Evolutionary conservation across 2,797 vertebrate species (phyloP), one percentile per base, ranked within the genome.

Genomic region (Channa striata): DNA sequence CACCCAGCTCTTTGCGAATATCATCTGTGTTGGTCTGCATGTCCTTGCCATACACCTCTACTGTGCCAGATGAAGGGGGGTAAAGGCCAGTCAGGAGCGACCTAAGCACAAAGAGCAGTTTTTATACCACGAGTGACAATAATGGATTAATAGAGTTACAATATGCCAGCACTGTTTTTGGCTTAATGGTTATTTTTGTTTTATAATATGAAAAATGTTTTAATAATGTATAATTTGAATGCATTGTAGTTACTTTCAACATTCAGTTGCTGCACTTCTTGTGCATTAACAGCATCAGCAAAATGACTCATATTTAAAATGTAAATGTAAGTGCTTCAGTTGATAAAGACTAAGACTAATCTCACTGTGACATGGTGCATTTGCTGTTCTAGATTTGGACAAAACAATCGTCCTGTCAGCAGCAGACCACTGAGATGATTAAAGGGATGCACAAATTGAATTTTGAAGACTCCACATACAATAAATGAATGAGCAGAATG

Each of bases 41-140:
- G 74, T 99, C 96, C 87, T 91, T 95, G 19, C 96, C 97, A 1
- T 97, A 97, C 12, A 99, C 95, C 85, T 96, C 93, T 44, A 99
- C 96, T 4, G 94, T 89, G 50, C 98, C 98, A 0, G 95, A 95
- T 0, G 96, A 90, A 0, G 97, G 95, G 14, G 94, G 87, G 73
- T 96, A 99, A 42, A 99, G 84, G 0, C 98, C 98, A 0, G 97
- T 99, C 84, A 99, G 89, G 82, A 99, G 97, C 39, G 98, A 99
- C 91, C 98, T 99, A 74, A n/a, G 78, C 3, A 66, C 5, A 65
- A 8, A 56, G n/a, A 4, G 25, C 1, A 17, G 46, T 30, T 2
- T 33, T 68, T 33, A 54, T 50, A 8, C 56, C 8, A 1, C 16
- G 1, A 51, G 11, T 40, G 17, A 49, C 16, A 54, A 34, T 9